Evolutionary conservation across 2,797 vertebrate species (phyloP), one percentile per base, ranked within the genome.

Genomic region (Falco novaeseelandiae): DNA sequence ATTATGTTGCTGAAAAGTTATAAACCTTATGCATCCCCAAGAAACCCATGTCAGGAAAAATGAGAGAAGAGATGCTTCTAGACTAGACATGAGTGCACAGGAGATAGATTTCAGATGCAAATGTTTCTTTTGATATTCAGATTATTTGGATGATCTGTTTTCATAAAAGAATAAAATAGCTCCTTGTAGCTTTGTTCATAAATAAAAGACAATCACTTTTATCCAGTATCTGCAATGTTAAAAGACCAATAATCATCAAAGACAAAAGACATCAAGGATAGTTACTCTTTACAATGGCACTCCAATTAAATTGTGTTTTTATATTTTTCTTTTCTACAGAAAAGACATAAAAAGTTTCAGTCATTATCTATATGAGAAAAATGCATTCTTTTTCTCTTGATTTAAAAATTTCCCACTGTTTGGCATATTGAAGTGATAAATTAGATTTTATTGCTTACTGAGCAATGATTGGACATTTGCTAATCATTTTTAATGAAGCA

Each of bases 391-490:
- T 85, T 82, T 54, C 67, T 82, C 57, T 19, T 6, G 22, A 83
- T 76, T 94, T 48, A 70, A 95, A 95, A 83, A 72, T 57, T 87
- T 83, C 84, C 72, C 14, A 76, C 87, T 92, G 61, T 55, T 93
- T 2, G 10, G 62, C 38, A 65, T 89, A 96, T 42, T 95, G 95
- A 96, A 90, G 85, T 88, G 66, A 95, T 94, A 97, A 95, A 94
- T 96, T 93, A 91, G 63, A 87, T 93, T 93, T 95, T 93, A 88
- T 89, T 94, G 83, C 85, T 89, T 94, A 95, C 62, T 73, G 77
- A 95, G 61, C 67, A 94, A 76, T 0, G 0, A 87, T 55, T 94
- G 77, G 84, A 90, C 62, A 94, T 96, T 14, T 90, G 83, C n/a
- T 96, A 87, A 95, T 90, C 40, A 89, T 89, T 80, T 79, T 26